Base-by-base conservation (phyloP, 2,797 vertebrate genomes). In the Salarias fasciatus region DNA sequence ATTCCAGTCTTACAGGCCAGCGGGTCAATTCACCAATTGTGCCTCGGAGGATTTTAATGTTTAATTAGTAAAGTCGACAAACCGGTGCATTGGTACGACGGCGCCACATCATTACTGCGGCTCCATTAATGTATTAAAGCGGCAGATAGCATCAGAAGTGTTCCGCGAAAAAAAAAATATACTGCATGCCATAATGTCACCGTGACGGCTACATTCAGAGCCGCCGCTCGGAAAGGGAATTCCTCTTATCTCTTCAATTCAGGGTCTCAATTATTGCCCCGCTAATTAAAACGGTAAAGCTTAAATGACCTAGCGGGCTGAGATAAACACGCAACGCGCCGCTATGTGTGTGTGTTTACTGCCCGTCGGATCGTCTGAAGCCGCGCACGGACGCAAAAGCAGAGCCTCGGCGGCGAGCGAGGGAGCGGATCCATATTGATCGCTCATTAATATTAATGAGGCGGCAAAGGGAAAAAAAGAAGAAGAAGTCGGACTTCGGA, bases 221-320 rank as follows among this genome's bases (percentile, higher is more conserved):
- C 43, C 8, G 66, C 36, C 63, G 72, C 70, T 71, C 56, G 54
- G 69, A 28, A n/a, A 13, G 11, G 38, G 84, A 58, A 45, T 47
- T 8, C 4, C 60, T 64, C 84, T 90, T 91, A 91, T 89, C 89
- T 84, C 63, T 50, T 72, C 61, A 60, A 83, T 88, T 87, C 87
- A 90, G 86, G 69, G 59, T 52, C 47, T 62, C 57, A 59, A 82
- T 89, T 86, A 89, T 62, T 72, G 79, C 69, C 63, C 36, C 4
- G 75, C 82, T 87, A 88, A 90, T 89, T 88, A 83, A 89, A 88
- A 86, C 75, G 69, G 15, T 56, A 60, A 54, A 60, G 45, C 52
- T 69, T 63, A 63, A 82, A 83, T 77, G 63, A 81, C 80, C 81
- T 74, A 46, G 57, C 42, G 53, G 83, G 54, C 53, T 2, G 43